These are phyloP conservation scores for Mesorhabditis sp. DNA, from an alignment of 2,888 invertebrate genomes.

Conservation along the genomic window DNA sequence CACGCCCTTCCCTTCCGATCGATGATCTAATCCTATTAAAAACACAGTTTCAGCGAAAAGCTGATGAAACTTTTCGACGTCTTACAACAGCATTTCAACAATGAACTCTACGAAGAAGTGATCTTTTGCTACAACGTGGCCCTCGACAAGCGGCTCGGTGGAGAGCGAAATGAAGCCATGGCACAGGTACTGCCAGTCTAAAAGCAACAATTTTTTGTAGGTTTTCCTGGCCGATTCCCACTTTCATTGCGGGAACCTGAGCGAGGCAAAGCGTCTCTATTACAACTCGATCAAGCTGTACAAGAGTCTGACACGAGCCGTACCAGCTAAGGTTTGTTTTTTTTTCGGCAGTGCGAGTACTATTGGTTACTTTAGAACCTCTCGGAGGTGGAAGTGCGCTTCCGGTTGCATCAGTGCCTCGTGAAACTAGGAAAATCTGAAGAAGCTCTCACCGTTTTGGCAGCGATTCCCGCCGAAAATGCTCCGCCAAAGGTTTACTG, in stretches of 20 bases:
- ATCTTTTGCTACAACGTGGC: neutral
- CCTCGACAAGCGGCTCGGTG: neutral
- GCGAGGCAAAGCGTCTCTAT: conserved; percentile 3
- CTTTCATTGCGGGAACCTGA: conserved; percentile 1
- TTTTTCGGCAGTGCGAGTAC: neutral
- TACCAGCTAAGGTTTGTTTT: neutral
- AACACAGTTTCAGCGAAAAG: neutral
- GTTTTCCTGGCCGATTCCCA: neutral
- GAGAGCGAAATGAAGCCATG: neutral
- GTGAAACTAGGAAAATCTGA: neutral
- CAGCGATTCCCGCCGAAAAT: neutral
- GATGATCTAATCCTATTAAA: too few species aligned
- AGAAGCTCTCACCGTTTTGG: neutral
- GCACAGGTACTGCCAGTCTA: neutral
- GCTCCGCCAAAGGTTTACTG: neutral
- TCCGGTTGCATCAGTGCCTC: neutral
- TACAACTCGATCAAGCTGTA: neutral
- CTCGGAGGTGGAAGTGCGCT: neutral
- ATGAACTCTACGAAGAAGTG: neutral
- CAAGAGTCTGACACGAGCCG: neutral
- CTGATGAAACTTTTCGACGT: neutral
- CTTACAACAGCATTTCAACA: neutral
- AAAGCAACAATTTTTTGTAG: neutral
- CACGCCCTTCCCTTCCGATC: too few species aligned
- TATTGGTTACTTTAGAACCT: neutral